Conservation (phyloP, 2,113 vertebrate genomes). For the Stercorarius parasiticus region DNA sequence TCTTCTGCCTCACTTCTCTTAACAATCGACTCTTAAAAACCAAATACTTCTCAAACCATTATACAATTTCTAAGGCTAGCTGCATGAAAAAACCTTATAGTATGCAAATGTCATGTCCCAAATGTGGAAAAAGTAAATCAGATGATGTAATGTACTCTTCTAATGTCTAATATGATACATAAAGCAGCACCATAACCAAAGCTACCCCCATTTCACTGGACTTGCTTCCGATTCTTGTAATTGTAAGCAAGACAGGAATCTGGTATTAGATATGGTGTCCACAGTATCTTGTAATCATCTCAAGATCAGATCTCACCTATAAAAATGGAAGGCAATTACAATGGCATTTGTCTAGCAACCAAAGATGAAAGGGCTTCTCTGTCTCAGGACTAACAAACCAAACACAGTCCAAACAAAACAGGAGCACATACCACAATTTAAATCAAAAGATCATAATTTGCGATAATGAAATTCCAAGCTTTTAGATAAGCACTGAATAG, state of each 20-base stretch:
- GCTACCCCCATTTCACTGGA: background rate
- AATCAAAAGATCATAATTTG: background rate
- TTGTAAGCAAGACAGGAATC: background rate
- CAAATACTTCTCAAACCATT: background rate
- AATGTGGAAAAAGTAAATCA: background rate
- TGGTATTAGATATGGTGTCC: background rate
- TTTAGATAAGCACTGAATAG: background rate
- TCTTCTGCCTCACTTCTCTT: background rate
- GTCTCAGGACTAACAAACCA: background rate
- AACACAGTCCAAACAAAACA: background rate
- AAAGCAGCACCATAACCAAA: background rate
- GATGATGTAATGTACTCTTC: too few species aligned
- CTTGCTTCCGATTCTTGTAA: background rate
- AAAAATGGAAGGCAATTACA: background rate
- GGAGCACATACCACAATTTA: background rate
- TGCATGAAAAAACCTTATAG: background rate
- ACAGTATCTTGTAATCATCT: background rate
- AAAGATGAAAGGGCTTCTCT: background rate
- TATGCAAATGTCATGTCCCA: background rate
- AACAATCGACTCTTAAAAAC: background rate
- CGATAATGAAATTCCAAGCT: background rate
- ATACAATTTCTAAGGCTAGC: background rate
- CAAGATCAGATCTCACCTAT: background rate
- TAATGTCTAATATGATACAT: background rate
- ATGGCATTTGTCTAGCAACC: background rate